Conservation (phyloP, 2,113 vertebrate genomes). For the Electrona antarctica region DNA sequence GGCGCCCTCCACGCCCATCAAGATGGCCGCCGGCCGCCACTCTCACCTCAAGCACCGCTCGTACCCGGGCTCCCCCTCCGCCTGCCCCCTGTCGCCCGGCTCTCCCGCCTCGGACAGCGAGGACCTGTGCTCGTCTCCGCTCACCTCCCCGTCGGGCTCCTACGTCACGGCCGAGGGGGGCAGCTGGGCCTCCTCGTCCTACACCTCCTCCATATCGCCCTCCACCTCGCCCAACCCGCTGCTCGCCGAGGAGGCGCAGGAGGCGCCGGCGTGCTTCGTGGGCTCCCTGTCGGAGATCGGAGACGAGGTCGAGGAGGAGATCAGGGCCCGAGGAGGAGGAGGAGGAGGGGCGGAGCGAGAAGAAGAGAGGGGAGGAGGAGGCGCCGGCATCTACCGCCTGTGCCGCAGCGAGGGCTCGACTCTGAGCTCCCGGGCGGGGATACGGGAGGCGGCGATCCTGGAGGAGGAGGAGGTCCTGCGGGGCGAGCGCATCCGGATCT, state of each 20-base stretch:
- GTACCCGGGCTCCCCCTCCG: slow-evolving; percentile 73
- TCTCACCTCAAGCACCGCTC: slow-evolving; percentile 74
- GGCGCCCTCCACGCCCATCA: slow-evolving; percentile 89
- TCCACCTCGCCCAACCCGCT: slow-evolving; percentile 88
- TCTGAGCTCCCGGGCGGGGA: slow-evolving; percentile 48
- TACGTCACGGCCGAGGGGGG: slow-evolving; percentile 94
- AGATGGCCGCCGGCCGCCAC: slow-evolving; percentile 67
- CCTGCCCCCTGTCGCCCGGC: slow-evolving; percentile 73
- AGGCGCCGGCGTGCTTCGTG: slow-evolving; percentile 75
- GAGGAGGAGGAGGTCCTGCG: slow-evolving; percentile 63
- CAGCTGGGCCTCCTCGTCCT: slow-evolving; percentile 87
- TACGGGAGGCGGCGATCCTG: slow-evolving; percentile 57
- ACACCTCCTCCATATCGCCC: slow-evolving; percentile 83
- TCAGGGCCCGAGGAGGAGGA: slow-evolving; percentile 30
- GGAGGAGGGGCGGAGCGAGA: slow-evolving; percentile 58
- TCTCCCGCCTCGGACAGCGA: slow-evolving; percentile 77
- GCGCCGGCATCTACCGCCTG: slow-evolving; percentile 27
- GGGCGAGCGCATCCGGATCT: slow-evolving; percentile 54
- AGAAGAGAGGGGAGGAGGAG: slow-evolving; percentile 57
- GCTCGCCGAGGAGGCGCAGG: slow-evolving; percentile 79
- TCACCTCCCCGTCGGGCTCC: slow-evolving; percentile 92
- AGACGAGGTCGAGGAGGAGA: slow-evolving; percentile 78
- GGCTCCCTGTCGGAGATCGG: slow-evolving; percentile 78
- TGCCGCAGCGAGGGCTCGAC: slow-evolving; percentile 56
- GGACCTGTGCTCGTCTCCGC: slow-evolving; percentile 86